Evolutionary conservation across 2,888 invertebrate genomes (phyloP).

Genomic region (Tenthredo scrophulariae): DNA sequence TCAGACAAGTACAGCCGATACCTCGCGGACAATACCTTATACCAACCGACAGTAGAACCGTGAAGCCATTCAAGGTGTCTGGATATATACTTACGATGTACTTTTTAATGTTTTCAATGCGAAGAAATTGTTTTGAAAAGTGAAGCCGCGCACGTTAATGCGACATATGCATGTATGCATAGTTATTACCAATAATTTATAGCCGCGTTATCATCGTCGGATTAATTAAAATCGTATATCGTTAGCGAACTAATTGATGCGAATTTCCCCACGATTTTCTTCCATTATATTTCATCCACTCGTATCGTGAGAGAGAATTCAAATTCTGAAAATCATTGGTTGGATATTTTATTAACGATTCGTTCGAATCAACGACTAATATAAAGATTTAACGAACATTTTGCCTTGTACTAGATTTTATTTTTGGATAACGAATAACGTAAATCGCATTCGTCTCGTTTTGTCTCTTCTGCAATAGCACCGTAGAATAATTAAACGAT

Average conservation of each 20-base stretch:
- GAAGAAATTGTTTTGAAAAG: constrained; percentile 39
- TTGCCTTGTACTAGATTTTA: neutral
- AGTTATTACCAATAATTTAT: neutral
- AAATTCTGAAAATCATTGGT: neutral
- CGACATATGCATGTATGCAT: neutral
- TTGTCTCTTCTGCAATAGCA: neutral
- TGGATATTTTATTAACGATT: neutral
- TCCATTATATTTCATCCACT: neutral
- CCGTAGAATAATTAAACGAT: neutral
- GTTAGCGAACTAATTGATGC: neutral
- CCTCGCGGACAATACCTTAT: constrained; percentile 20
- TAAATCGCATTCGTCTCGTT: neutral
- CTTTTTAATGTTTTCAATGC: constrained; percentile 41
- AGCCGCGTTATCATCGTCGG: neutral
- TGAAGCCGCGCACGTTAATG: constrained; percentile 30
- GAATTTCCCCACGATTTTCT: neutral
- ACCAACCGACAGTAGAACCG: constrained; percentile 27
- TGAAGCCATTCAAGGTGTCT: constrained; percentile 41
- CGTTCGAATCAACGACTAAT: neutral
- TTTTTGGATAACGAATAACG: neutral
- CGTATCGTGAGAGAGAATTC: too few species aligned
- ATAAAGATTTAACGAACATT: neutral
- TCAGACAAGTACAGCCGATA: constrained; percentile 27
- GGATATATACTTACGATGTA: constrained; percentile 35
- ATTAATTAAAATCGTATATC: neutral